Evolutionary conservation across 2,888 invertebrate genomes (phyloP).

Genomic region (Phengaris arion): DNA sequence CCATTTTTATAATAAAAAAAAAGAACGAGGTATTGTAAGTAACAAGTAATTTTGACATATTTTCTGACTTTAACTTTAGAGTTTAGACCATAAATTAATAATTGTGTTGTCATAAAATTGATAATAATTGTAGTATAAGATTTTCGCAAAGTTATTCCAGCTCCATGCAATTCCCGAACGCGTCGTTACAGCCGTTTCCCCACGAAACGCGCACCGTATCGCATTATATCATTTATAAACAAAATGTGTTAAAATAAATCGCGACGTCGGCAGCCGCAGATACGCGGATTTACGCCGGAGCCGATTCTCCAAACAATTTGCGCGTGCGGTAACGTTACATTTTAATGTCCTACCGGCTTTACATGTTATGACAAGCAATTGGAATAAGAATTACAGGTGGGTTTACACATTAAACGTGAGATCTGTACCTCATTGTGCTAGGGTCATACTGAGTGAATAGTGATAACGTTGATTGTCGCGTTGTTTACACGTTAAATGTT

Average conservation of each 20-base stretch:
- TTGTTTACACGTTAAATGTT: no score
- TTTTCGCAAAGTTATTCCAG: conserved; percentile 36
- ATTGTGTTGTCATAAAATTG: no score
- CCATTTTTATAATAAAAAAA: no score
- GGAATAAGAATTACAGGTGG: conserved; percentile 14
- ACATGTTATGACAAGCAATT: conserved; percentile 22
- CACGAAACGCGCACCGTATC: conserved; percentile 69
- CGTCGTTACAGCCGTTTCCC: conserved; percentile 52
- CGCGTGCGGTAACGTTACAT: conserved; percentile 37
- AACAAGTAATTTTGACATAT: no score
- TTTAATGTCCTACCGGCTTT: conserved; percentile 28
- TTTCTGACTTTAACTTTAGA: no score
- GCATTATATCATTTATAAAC: conserved; percentile 80
- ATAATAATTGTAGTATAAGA: no score
- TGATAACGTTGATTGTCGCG: neutral
- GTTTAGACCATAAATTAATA: no score
- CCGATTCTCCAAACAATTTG: conserved; percentile 46
- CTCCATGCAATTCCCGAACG: conserved; percentile 54
- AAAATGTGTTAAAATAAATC: conserved; percentile 80
- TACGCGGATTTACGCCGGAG: conserved; percentile 58
- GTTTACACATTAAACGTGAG: neutral
- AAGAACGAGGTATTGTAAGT: no score
- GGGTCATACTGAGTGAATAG: no score
- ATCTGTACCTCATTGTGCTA: neutral
- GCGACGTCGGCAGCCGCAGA: conserved; percentile 67